Evolutionary conservation across 1,140 invertebrate species (phyloP).

Genomic region (Drosophila sechellia): DNA sequence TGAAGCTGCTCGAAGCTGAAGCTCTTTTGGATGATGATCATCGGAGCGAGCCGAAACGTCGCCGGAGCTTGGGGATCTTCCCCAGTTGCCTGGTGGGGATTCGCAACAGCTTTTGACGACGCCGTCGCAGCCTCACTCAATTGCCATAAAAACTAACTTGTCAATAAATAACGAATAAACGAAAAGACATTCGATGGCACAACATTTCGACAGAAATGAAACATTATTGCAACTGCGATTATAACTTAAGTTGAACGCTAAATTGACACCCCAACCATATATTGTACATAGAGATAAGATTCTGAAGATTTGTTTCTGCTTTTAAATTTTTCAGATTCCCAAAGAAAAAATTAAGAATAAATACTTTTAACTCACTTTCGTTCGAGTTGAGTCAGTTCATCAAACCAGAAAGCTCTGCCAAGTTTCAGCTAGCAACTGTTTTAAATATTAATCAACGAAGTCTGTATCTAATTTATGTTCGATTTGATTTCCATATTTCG

Average conservation of each 20-base stretch:
- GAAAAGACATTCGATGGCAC: constrained; percentile 47
- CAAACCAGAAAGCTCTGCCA: constrained; percentile 30
- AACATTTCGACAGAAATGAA: constrained; percentile 37
- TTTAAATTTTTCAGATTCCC: too few relatives aligned
- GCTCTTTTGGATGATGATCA: constrained; percentile 27
- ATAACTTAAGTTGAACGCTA: too few relatives aligned
- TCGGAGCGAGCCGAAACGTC: constrained; percentile 26
- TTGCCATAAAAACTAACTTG: constrained; percentile 74
- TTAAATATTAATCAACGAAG: constrained; percentile 39
- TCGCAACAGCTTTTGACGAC: constrained; percentile 57
- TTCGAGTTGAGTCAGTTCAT: constrained; percentile 47
- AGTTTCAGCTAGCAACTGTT: constrained; percentile 36
- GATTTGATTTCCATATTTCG: constrained; percentile 63
- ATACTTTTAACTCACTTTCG: constrained; percentile 16
- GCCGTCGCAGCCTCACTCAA: constrained; percentile 15
- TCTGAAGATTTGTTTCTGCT: too few relatives aligned
- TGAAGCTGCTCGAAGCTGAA: constrained; percentile 2
- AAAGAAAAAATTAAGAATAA: too few relatives aligned
- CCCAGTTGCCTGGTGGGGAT: constrained; percentile 41
- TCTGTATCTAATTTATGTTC: constrained; percentile 67
- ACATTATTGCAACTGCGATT: too few relatives aligned
- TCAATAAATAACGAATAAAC: constrained; percentile 69
- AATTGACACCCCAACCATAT: too few relatives aligned
- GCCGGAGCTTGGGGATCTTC: constrained; percentile 59
- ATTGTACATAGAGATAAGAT: too few relatives aligned